Base-by-base conservation (phyloP, 2,888 invertebrate species). In the Frankliniella fusca region DNA sequence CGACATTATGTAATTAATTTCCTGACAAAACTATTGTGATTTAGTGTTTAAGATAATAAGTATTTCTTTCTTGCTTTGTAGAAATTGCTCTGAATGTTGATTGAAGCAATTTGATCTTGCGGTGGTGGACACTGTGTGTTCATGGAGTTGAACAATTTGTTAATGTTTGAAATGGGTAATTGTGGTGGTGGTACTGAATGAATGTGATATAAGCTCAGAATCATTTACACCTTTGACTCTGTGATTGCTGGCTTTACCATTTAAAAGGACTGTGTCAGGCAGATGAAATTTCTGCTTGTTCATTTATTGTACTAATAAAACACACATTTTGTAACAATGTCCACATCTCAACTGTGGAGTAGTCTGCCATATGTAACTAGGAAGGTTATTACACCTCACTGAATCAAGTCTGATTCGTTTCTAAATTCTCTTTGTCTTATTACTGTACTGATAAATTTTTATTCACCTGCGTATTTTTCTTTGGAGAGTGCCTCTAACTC, bases 171-270 rank as follows among this genome's bases (percentile, higher is more conserved):
- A 23, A 27, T 23, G 27, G 70, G 70, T 76, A 7, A 76, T 27
- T 61, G 1, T 76, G 70, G 70, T 76, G 70, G 70, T 23, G 70
- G 70, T 76, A 9, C 27, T 76, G 70, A 27, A 27, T 76, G 70
- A 76, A 76, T 76, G 70, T 76, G 70, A 76, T 76, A 76, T 76
- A 76, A 76, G 70, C 70, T 76, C 70, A 76, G 70, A 76, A 76
- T 76, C 70, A 11, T 23, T 76, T 76, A 27, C 70, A 76, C 27
- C 70, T 76, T 3, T 23, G 70, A 61, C 61, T 20, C 61, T 61
- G 61, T 61, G 61, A 76, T 27, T 23, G 12, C 27, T 27, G 12
- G 27, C 70, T 76, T 76, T 23, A 23, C 70, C 11, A 23, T 76
- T 27, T 76, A 23, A 8, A 27, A 27, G 23, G 27, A 76, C 54